Conservation (phyloP, 2,888 invertebrate genomes). For the Globia sparganii region DNA sequence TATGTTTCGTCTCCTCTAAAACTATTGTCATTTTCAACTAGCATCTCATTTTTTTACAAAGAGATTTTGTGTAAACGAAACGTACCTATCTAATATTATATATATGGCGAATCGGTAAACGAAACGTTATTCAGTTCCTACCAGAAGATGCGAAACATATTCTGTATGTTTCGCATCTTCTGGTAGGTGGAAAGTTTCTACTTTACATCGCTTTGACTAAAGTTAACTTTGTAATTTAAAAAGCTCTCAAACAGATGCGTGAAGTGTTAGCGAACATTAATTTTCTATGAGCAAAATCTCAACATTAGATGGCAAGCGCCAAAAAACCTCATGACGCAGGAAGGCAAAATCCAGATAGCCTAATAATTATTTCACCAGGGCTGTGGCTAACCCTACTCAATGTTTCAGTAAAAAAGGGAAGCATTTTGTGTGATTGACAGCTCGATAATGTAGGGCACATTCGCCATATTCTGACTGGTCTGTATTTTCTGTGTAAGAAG, state of each 20-base stretch:
- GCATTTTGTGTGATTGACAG: conserved; percentile 64
- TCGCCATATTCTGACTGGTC: conserved; percentile 34
- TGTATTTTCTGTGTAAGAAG: conserved; percentile 19
- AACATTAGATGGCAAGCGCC: not conserved
- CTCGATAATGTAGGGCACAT: conserved; percentile 58
- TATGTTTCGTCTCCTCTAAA: not conserved
- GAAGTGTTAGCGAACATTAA: conserved; percentile 16
- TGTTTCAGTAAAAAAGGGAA: conserved; percentile 64
- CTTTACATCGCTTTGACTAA: not conserved
- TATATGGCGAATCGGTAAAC: not conserved
- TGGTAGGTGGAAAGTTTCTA: too few relatives aligned
- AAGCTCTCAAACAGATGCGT: conserved; percentile 20
- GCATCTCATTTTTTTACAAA: not conserved
- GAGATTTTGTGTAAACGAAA: not conserved
- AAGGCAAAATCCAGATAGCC: conserved; percentile 43
- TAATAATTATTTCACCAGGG: conserved; percentile 66
- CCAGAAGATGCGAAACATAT: not conserved
- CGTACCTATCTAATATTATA: not conserved
- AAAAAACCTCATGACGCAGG: conserved; percentile 39
- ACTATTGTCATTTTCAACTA: not conserved
- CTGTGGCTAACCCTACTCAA: conserved; percentile 64
- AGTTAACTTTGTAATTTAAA: conserved; percentile 22
- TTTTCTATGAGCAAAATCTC: conserved; percentile 48
- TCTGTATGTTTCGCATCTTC: too few relatives aligned
- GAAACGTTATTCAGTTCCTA: not conserved